Evolutionary conservation across 2,888 invertebrate genomes (phyloP).

Genomic region (Rhamphomyia laevipes): DNA sequence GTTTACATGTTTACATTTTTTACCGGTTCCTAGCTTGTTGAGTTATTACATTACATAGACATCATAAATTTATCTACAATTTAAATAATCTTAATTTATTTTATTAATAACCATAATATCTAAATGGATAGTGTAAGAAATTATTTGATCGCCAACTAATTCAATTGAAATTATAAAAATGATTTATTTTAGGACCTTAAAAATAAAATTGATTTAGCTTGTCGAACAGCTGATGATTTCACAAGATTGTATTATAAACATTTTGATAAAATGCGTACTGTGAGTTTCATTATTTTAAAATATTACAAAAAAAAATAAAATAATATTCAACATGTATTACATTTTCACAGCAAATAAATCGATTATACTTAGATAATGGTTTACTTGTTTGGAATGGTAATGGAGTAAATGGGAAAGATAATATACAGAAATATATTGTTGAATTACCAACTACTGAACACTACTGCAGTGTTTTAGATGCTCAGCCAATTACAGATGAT

Average conservation of each 20-base stretch:
- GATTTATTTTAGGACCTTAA: slow-evolving; percentile 42
- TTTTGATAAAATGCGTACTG: slow-evolving; percentile 77
- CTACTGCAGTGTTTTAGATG: slow-evolving; percentile 64
- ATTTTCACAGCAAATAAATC: slow-evolving; percentile 54
- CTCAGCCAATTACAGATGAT: slow-evolving; percentile 72
- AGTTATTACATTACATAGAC: too few relatives aligned
- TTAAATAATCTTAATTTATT: too few relatives aligned
- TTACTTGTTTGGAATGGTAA: slow-evolving; percentile 91
- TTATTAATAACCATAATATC: too few relatives aligned
- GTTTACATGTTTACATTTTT: too few relatives aligned
- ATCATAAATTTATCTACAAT: too few relatives aligned
- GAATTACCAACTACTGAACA: slow-evolving; percentile 75
- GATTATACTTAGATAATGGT: slow-evolving; percentile 72
- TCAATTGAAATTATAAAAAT: background rate
- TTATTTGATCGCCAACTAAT: too few relatives aligned
- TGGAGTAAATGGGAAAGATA: slow-evolving; percentile 63
- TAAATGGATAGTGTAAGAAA: too few relatives aligned
- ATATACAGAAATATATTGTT: slow-evolving; percentile 75
- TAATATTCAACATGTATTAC: background rate
- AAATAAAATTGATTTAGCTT: slow-evolving; percentile 65
- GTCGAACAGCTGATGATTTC: slow-evolving; percentile 78
- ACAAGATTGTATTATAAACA: slow-evolving; percentile 81
- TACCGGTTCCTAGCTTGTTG: too few relatives aligned
- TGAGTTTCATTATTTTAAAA: slow-evolving; percentile 28
- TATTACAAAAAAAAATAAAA: background rate